A percentile compares a stretch with the other conserved stretches of the same genome.
These are phyloP conservation scores for Palythoa heliodiscus DNA, from an alignment of 92 coral and sea anemone genomes.

Conservation along the genomic window DNA sequence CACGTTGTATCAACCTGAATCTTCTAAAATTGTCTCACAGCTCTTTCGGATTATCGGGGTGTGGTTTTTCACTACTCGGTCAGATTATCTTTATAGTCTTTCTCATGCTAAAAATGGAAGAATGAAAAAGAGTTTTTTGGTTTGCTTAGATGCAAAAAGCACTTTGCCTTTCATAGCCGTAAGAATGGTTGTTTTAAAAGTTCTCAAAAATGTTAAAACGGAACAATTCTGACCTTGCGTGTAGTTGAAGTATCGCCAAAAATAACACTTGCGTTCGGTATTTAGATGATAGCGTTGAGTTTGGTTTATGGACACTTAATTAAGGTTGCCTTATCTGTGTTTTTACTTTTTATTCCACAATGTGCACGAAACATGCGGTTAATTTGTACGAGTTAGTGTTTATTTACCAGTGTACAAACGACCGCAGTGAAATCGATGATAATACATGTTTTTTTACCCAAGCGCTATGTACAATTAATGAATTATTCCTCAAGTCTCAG, in stretches of 20 bases:
- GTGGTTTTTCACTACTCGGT: neutral
- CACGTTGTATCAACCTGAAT: neutral
- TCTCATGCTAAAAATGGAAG: neutral
- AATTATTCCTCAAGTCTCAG: too few relatives aligned
- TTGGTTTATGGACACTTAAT: neutral
- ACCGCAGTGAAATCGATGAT: neutral
- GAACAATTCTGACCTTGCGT: neutral
- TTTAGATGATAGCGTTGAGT: neutral
- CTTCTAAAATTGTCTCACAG: neutral
- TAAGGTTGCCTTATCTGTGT: neutral
- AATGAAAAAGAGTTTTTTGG: neutral
- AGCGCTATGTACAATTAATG: neutral
- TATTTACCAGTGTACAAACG: neutral
- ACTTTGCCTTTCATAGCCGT: neutral
- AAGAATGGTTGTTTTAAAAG: neutral
- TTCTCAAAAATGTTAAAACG: neutral
- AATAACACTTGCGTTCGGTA: neutral
- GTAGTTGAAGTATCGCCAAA: neutral
- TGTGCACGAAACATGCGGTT: slow-evolving; percentile 5
- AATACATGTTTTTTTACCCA: neutral
- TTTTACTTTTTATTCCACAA: neutral
- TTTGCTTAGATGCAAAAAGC: neutral
- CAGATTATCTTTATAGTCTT: neutral
- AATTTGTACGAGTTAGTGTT: neutral
- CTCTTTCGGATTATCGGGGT: neutral